A percentile compares a stretch with the other conserved stretches of the same genome.
Evolutionary conservation across 2,888 invertebrate species (phyloP).

Genomic region (Drosophila cognata): DNA sequence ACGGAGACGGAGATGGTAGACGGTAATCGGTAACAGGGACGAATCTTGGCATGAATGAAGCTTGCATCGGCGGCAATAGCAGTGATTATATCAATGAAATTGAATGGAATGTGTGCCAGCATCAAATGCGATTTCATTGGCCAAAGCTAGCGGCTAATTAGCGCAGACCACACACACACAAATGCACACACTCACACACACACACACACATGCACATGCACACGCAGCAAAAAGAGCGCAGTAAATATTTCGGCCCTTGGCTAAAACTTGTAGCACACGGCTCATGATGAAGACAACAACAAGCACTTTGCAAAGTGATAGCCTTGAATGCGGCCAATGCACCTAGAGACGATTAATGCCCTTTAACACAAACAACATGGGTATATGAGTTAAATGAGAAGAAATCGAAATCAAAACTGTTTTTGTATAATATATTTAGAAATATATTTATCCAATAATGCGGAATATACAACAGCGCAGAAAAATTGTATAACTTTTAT

Average conservation of each 20-base stretch:
- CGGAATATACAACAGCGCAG: neutral
- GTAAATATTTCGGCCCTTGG: constrained; percentile 62
- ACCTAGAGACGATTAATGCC: constrained; percentile 37
- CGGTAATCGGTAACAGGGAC: neutral
- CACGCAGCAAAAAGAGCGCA: constrained; percentile 9
- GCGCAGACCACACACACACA: constrained; percentile 64
- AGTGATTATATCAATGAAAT: constrained; percentile 77
- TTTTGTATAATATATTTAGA: neutral
- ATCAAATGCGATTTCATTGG: constrained; percentile 72
- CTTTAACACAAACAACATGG: neutral
- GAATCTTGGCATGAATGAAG: constrained; percentile 64
- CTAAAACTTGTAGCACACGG: constrained; percentile 57
- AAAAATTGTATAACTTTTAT: no score
- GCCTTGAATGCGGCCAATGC: constrained; percentile 66
- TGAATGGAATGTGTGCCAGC: constrained; percentile 77
- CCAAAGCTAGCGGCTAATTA: constrained; percentile 65
- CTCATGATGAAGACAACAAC: constrained; percentile 36
- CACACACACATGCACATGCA: neutral
- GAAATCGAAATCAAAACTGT: neutral
- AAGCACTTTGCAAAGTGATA: constrained; percentile 20
- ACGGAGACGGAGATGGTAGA: constrained; percentile 1
- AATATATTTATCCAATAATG: neutral
- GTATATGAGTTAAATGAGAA: constrained; percentile 33
- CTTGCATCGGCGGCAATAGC: constrained; percentile 18
- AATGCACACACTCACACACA: constrained; percentile 9